A percentile compares a stretch with the other conserved stretches of the same genome.
phyloP scores from a whole-genome alignment of 37 sponge, comb jelly and placozoan species.

The Tethya wilhelma region DNA sequence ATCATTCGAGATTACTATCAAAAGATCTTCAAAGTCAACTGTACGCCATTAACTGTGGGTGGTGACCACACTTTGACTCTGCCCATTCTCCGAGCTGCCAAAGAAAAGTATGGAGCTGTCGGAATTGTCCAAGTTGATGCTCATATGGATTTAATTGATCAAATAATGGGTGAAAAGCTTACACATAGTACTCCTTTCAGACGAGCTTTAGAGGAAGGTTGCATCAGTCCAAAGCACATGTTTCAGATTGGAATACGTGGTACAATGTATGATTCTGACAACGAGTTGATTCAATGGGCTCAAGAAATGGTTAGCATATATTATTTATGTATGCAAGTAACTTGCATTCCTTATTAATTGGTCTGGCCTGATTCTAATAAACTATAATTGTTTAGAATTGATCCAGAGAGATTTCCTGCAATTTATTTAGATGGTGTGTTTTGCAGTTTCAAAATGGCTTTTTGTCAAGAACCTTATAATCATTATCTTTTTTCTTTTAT shows the following conservation, averaged over 20 bases:
- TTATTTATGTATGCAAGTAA: too few relatives aligned
- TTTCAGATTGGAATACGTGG: constrained; percentile 80
- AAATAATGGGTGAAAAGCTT: constrained; percentile 60
- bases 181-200: constrained; percentile 76
- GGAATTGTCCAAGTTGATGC: constrained; percentile 82
- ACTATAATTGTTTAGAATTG: too few relatives aligned
- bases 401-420: too few relatives aligned
- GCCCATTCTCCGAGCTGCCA: constrained; percentile 65
- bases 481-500: neutral
- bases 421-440: too few relatives aligned
- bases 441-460: too few relatives aligned
- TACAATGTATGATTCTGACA: constrained; percentile 15
- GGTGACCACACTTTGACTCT: constrained; percentile 82
- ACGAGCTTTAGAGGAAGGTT: constrained; percentile 72
- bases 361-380: too few relatives aligned
- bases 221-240: constrained; percentile 45
- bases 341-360: too few relatives aligned
- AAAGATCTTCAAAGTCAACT: constrained; percentile 36
- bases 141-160: constrained; percentile 56
- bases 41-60: constrained; percentile 64
- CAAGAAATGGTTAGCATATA: constrained; percentile 51
- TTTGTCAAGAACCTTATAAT: too few relatives aligned
- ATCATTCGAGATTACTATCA: constrained; percentile 48
- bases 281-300: constrained; percentile 41
- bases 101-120: constrained; percentile 59